Evolutionary conservation across 23 tunicate genomes (phyloP).

Genomic region (Botrylloides violaceus): DNA sequence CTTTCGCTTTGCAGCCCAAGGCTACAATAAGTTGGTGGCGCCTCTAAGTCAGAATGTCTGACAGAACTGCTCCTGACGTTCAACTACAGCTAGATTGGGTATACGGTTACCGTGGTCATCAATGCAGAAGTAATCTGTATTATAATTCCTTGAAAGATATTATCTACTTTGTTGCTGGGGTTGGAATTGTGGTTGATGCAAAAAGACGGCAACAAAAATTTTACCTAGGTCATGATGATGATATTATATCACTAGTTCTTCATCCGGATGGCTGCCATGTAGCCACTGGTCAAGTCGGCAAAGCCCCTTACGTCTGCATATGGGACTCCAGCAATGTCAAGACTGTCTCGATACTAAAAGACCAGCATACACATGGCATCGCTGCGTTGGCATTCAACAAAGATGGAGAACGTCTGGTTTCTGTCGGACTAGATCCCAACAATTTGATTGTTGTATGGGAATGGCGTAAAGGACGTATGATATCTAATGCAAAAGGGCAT

Average conservation of each 20-base stretch:
- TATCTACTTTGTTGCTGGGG: constrained; percentile 97
- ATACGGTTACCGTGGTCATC: constrained; percentile 98
- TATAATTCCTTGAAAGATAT: constrained; percentile 52
- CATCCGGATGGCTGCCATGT: constrained; percentile 69
- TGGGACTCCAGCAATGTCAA: constrained; percentile 82
- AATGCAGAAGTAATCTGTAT: constrained; percentile 83
- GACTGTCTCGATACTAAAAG: constrained; percentile 78
- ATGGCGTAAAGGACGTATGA: constrained; percentile 84
- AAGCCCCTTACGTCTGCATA: constrained; percentile 81
- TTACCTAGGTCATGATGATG: constrained; percentile 96
- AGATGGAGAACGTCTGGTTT: constrained; percentile 70
- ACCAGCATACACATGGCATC: constrained; percentile 94
- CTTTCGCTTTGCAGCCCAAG: too few species aligned
- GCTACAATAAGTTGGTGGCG: too few species aligned
- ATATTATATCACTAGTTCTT: constrained; percentile 73
- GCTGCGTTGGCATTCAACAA: constrained; percentile 65
- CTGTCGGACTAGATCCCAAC: constrained; percentile 84
- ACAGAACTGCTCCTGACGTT: constrained; percentile 76
- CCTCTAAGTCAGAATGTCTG: constrained; percentile 48
- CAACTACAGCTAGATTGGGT: constrained; percentile 89
- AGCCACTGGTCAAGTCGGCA: constrained; percentile 98
- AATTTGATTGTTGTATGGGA: constrained; percentile 86
- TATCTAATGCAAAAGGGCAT: constrained; percentile 92
- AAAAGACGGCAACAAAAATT: constrained; percentile 61
- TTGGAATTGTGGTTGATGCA: constrained; percentile 71